phyloP scores from a whole-genome alignment of 2,797 vertebrate species.

The Pseudomugil tenellus region DNA sequence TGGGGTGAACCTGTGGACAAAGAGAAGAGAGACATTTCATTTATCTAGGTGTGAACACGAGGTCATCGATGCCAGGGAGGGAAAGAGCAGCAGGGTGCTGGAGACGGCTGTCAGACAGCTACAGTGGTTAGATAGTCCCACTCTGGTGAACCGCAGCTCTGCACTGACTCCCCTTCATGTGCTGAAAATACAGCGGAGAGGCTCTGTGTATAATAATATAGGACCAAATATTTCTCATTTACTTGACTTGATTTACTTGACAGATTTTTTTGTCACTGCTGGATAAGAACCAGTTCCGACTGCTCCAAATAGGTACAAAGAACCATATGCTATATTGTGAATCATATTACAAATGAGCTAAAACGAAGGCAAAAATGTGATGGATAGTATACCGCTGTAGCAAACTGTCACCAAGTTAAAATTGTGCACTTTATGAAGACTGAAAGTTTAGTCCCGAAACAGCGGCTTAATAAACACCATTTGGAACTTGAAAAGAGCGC shows the following conservation, averaged over 20 bases:
- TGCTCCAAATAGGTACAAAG: constrained; percentile 10
- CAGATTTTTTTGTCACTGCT: not conserved
- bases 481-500: constrained; percentile 61
- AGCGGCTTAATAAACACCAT: constrained; percentile 73
- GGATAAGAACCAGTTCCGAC: constrained; percentile 1
- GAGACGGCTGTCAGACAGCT: constrained; percentile 70
- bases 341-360: not conserved
- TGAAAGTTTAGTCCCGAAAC: constrained; percentile 52
- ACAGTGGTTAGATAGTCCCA: constrained; percentile 39
- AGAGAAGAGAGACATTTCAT: constrained; percentile 39
- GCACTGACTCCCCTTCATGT: constrained; percentile 1
- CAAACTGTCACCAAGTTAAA: constrained; percentile 37
- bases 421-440: constrained; percentile 57
- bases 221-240: no score
- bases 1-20: constrained; percentile 54
- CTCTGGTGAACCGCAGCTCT: constrained; percentile 36
- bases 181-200: not conserved
- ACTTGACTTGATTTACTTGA: no score
- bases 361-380: constrained; percentile 17
- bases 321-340: not conserved
- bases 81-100: constrained; percentile 73
- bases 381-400: constrained; percentile 27
- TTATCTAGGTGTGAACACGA: constrained; percentile 67
- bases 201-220: no score
- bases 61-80: constrained; percentile 66